Evolutionary conservation across 2,113 vertebrate species (phyloP).

Genomic region (Antechinus stuartii): DNA sequence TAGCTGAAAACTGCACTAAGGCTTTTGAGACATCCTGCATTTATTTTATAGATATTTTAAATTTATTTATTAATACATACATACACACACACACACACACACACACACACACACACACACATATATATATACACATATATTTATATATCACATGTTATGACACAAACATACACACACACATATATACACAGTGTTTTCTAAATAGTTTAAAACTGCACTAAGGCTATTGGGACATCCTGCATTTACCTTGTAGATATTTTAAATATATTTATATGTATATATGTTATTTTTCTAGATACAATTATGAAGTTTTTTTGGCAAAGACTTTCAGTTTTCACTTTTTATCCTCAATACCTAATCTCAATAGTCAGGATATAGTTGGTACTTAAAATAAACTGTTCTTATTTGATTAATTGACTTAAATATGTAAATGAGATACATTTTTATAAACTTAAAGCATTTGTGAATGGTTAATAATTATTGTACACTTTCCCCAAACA

Average conservation of each 20-base stretch:
- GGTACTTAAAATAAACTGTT: neutral
- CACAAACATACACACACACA: too few relatives aligned
- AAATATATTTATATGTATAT: neutral
- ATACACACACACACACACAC: too few relatives aligned
- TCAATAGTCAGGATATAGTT: neutral
- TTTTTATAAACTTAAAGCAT: neutral
- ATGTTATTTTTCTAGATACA: neutral
- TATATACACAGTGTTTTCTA: too few relatives aligned
- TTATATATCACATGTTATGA: too few relatives aligned
- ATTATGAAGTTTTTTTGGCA: neutral
- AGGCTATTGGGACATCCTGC: neutral
- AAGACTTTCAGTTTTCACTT: neutral
- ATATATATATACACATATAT: too few relatives aligned
- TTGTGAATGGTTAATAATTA: neutral
- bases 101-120: too few relatives aligned
- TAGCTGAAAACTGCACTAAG: too few relatives aligned
- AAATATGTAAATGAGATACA: neutral
- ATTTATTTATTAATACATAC: neutral
- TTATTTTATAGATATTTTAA: neutral
- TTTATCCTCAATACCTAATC: neutral
- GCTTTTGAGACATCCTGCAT: too few relatives aligned
- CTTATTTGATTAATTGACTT: neutral
- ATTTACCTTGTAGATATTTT: neutral
- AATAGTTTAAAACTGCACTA: neutral
- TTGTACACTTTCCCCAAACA: neutral